Conservation (phyloP, 2,797 vertebrate genomes). For the Pseudopleuronectes americanus region DNA sequence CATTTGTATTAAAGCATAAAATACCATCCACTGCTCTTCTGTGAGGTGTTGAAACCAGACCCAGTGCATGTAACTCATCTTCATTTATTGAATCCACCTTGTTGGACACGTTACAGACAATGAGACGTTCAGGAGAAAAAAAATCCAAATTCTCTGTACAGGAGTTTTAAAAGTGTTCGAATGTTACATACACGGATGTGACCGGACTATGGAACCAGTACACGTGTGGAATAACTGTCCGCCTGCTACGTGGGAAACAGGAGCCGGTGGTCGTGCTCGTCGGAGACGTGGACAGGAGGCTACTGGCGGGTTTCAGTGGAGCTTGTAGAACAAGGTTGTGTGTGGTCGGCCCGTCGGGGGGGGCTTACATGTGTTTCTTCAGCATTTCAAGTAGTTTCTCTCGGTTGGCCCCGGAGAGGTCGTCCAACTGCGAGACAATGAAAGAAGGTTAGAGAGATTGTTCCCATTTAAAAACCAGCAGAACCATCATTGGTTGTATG, state of each 20-base stretch:
- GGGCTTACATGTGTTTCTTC: conserved; percentile 22
- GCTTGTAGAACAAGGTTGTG: background rate
- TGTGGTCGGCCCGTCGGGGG: background rate
- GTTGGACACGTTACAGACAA: conserved; percentile 20
- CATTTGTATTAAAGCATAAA: conserved; percentile 88
- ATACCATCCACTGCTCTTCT: conserved; percentile 41
- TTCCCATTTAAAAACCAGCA: too few species aligned
- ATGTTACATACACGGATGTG: conserved; percentile 7
- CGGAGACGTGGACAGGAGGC: background rate
- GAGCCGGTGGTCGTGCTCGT: too few species aligned
- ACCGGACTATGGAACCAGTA: conserved; percentile 4
- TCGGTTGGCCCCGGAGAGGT: conserved; percentile 86
- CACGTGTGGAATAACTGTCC: conserved; percentile 16
- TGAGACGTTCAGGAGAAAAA: conserved; percentile 1
- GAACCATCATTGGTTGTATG: too few species aligned
- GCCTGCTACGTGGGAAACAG: background rate
- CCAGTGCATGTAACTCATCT: background rate
- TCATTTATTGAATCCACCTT: conserved; percentile 65
- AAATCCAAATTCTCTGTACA: too few species aligned
- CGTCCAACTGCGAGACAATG: conserved; percentile 78
- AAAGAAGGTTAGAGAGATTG: too few species aligned
- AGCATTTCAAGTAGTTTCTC: conserved; percentile 79
- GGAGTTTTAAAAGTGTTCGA: too few species aligned
- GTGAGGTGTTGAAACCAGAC: too few species aligned
- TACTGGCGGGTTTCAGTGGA: background rate